Evolutionary conservation across 2,113 vertebrate species (phyloP), one percentile per base, ranked within the genome.

Genomic region (Accipiter cooperii): DNA sequence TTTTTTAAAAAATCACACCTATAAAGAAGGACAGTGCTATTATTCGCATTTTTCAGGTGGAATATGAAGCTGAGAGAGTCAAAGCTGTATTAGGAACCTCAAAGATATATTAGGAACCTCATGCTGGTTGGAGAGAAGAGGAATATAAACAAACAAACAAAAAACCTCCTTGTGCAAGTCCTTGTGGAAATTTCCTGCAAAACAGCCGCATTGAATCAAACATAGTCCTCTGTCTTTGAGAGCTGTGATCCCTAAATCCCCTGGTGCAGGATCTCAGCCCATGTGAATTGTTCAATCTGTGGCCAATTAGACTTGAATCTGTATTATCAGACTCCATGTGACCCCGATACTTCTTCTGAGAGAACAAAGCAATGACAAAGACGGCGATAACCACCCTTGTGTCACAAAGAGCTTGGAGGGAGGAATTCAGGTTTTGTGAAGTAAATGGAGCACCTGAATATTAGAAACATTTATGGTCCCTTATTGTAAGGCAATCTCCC

Each of bases 131-230:
- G 22, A 36, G 49, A 75, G 36, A 89, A 84, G 11, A 78, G 22
- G 29, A 80, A 34, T 47, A 54, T 36, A 91, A 94, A 71, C 42
- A 93, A 91, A 57, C 13, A 80, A 61, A 63, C 17, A 87, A 46
- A 12, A 64, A 31, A 63, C 69, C 15, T 10, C 34, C 36, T 90
- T 90, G 76, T 54, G 24, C 15, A 71, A 60, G 69, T 46, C 42
- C 38, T 81, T 70, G 71, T 66, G 90, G 85, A 95, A 89, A 82
- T 71, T 86, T 92, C 86, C 79, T 86, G 17, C 38, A 63, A 77
- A 93, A 42, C 24, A 84, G 16, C 16, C 78, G n/a, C 42, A 81
- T 46, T 3, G 28, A 80, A 61, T 70, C 9, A 6, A 51, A 22
- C 7, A 34, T 4, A 52, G 13, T 57, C 64, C 54, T 81, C 22